A percentile compares a stretch with the other conserved stretches of the same genome.
phyloP scores from a whole-genome alignment of 1,140 invertebrate genomes.

The Drosophila pruinosa region DNA sequence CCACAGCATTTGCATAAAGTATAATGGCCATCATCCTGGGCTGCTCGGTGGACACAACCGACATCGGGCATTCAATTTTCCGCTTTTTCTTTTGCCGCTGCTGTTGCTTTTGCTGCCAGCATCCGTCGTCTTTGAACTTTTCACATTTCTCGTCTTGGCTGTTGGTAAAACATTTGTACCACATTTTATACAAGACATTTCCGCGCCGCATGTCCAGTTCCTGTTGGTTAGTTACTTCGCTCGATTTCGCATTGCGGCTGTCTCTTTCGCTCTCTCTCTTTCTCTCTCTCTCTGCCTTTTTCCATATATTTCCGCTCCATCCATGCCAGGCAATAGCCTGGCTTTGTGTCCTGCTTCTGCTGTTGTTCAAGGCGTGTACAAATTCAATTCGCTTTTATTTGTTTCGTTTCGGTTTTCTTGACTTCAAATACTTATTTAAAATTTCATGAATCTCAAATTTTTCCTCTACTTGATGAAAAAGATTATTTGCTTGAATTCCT shows the following conservation, averaged over 20 bases:
- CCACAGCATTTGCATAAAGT: slow-evolving; percentile 79
- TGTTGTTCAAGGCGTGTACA: slow-evolving; percentile 3
- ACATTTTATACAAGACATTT: slow-evolving; percentile 71
- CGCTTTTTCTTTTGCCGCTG: slow-evolving; percentile 54
- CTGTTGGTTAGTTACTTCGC: slow-evolving; percentile 46
- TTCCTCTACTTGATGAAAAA: slow-evolving; percentile 2
- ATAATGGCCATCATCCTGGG: slow-evolving; percentile 75
- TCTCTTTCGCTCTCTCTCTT: neutral
- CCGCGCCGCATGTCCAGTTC: slow-evolving; percentile 76
- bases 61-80: slow-evolving; percentile 74
- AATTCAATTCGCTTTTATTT: slow-evolving; percentile 42
- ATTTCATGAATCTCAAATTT: slow-evolving; percentile 18
- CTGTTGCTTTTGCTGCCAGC: neutral
- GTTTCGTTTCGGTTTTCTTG: slow-evolving; percentile 8
- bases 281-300: neutral
- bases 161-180: slow-evolving; percentile 71
- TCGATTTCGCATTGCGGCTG: neutral
- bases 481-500: slow-evolving; percentile 5
- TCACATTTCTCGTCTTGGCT: slow-evolving; percentile 69
- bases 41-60: slow-evolving; percentile 31
- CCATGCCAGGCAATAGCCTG: neutral
- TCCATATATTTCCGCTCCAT: slow-evolving; percentile 31
- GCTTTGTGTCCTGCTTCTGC: slow-evolving; percentile 11
- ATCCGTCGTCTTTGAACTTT: slow-evolving; percentile 72
- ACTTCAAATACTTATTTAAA: slow-evolving; percentile 19